Base-by-base conservation (phyloP, 30 jellyfish, hydroid and myxozoan species). In the Aurelia coerulea region DNA sequence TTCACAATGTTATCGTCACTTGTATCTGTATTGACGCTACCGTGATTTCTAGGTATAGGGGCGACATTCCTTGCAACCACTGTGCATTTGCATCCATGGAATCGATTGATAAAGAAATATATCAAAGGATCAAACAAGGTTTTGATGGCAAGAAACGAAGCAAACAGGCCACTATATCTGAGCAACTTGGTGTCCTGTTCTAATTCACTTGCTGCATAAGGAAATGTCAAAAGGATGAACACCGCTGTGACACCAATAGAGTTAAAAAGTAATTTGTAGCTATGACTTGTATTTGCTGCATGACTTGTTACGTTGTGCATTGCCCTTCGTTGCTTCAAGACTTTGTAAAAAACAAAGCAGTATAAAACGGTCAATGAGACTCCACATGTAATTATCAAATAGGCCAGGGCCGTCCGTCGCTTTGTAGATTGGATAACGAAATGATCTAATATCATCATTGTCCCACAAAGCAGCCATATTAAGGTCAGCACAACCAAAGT, bases 101-200 rank as follows among this genome's bases (percentile, higher is more conserved):
- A 69, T 34, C 18, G 59, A 32, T 54, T 11, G 17, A 69, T 69
- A 59, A 69, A 69, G 49, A 69, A 69, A 41, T 69, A 69, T 31
- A 69, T 59, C 18, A 23, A 1, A 2, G 80, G 80, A 69, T 69
- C 80, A 4, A 41, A 14, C 3, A 69, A 1, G 35, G 80, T 69
- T 69, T 35, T 69, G 17, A 69, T 69, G 1, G 80, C 80, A 34
- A 69, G 17, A 69, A 69, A 69, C 18, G 62, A 32, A 8, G 80
- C 3, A 41, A 69, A 69, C 2, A 41, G 60, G 11, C 4, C 2
- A 13, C 23, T 4, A 15, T 23, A 35, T 1, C 4, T 34, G 50
- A 52, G 46, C 17, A 69, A 41, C 18, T n/a, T 35, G 17, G 10
- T 42, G 17, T 16, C 62, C n/a, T n/a, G 29, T 41, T 69, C 62